Evolutionary conservation across 1,140 invertebrate species (phyloP).

Genomic region (Zaprionus camerounensis): DNA sequence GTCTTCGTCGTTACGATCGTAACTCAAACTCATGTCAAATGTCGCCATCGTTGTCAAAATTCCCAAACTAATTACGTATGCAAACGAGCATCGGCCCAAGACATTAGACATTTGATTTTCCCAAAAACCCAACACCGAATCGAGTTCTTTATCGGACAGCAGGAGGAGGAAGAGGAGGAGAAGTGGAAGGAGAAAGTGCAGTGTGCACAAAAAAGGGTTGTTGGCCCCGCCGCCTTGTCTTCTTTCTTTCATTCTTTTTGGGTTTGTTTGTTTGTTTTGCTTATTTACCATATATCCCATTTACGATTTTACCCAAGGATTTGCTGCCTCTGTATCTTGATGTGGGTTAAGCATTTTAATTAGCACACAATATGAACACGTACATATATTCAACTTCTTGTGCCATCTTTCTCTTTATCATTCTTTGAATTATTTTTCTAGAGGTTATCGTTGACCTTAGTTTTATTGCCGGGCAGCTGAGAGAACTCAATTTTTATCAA

Average conservation of each 20-base stretch:
- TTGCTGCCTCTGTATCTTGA: conserved; percentile 52
- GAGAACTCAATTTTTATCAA: conserved; percentile 56
- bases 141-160: conserved; percentile 3
- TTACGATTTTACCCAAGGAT: conserved; percentile 53
- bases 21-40: conserved; percentile 81
- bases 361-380: conserved; percentile 70
- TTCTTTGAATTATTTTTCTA: conserved; percentile 5
- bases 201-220: conserved; percentile 58
- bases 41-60: conserved; percentile 78
- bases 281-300: conserved; percentile 57
- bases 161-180: conserved; percentile 12
- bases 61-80: conserved; percentile 80
- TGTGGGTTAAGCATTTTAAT: conserved; percentile 83
- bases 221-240: conserved; percentile 24
- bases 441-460: conserved; percentile 36
- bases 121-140: conserved; percentile 4
- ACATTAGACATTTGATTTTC: conserved; percentile 43
- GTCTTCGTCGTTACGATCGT: conserved; percentile 52
- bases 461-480: conserved; percentile 47
- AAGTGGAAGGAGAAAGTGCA: conserved; percentile 45
- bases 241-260: background rate
- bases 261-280: conserved; percentile 66
- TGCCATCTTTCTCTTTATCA: conserved; percentile 20
- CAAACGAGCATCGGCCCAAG: conserved; percentile 64
- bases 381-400: conserved; percentile 15